Conservation (phyloP, 2,888 invertebrate species). For the Endomychus coccineus region DNA sequence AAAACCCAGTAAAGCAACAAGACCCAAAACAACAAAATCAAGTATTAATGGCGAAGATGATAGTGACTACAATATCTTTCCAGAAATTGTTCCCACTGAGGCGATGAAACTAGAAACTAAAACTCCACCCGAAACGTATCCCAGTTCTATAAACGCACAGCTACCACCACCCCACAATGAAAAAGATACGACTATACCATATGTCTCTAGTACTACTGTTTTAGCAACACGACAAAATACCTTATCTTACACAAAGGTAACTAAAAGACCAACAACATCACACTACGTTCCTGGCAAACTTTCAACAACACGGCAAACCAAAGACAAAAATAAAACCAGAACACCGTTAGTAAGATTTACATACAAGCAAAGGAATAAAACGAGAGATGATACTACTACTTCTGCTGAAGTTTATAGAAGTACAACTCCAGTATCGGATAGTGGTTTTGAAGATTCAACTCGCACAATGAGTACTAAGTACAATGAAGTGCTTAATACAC, state of each 20-base stretch:
- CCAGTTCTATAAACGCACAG: slow-evolving; percentile 37
- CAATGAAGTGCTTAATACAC: no score
- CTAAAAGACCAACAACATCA: slow-evolving; percentile 1
- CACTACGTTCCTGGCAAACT: no score
- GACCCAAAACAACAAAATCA: slow-evolving; percentile 14
- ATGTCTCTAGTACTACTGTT: slow-evolving; percentile 8
- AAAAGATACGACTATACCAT: slow-evolving; percentile 26
- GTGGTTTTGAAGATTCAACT: no score
- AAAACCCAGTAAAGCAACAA: slow-evolving; percentile 6
- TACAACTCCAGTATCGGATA: no score
- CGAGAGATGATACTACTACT: no score
- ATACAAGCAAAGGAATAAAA: no score
- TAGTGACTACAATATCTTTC: slow-evolving; percentile 14
- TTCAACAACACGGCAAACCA: no score
- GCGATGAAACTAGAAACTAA: slow-evolving; percentile 11
- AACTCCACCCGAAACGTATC: slow-evolving; percentile 8
- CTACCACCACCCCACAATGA: slow-evolving; percentile 35
- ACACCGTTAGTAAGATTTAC: no score
- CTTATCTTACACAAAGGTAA: background rate
- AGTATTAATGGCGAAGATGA: slow-evolving; percentile 9
- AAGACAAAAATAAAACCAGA: no score
- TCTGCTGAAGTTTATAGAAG: no score
- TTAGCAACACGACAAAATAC: slow-evolving; percentile 1
- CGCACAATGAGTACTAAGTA: no score
- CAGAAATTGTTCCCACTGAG: slow-evolving; percentile 9